Conservation (phyloP, 2,113 vertebrate genomes). For the Empidonax alnorum region DNA sequence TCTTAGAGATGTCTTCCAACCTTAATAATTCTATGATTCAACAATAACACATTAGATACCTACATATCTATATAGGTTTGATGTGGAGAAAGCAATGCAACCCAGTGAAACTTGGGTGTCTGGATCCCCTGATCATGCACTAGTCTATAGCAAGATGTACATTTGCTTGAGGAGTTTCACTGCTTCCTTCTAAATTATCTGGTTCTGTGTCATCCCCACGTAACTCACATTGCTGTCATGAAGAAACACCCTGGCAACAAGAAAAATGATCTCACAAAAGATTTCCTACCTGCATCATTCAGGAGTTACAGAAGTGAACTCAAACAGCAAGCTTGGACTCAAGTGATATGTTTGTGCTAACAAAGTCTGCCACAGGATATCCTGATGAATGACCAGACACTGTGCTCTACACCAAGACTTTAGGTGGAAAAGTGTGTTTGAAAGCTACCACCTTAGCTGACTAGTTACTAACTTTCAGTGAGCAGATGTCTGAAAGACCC, state of each 20-base stretch:
- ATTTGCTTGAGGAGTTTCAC: not conserved
- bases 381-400: not conserved
- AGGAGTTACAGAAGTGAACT: not conserved
- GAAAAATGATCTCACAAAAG: not conserved
- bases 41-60: not conserved
- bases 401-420: not conserved
- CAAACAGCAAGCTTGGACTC: not conserved
- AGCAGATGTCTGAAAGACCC: not conserved
- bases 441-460: not conserved
- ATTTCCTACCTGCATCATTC: not conserved
- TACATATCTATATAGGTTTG: accelerated
- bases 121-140: not conserved
- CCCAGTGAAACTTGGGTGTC: not conserved
- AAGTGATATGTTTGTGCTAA: not conserved
- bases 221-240: not conserved
- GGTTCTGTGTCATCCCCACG: not conserved
- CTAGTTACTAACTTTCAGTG: not conserved
- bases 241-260: not conserved
- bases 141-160: not conserved
- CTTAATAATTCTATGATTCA: not conserved
- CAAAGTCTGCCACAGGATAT: not conserved
- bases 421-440: not conserved
- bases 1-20: not conserved
- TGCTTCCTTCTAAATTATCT: not conserved
- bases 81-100: not conserved